phyloP scores from a whole-genome alignment of 35 echinoderm and acorn worm genomes.

The Apostichopus japonicus region DNA sequence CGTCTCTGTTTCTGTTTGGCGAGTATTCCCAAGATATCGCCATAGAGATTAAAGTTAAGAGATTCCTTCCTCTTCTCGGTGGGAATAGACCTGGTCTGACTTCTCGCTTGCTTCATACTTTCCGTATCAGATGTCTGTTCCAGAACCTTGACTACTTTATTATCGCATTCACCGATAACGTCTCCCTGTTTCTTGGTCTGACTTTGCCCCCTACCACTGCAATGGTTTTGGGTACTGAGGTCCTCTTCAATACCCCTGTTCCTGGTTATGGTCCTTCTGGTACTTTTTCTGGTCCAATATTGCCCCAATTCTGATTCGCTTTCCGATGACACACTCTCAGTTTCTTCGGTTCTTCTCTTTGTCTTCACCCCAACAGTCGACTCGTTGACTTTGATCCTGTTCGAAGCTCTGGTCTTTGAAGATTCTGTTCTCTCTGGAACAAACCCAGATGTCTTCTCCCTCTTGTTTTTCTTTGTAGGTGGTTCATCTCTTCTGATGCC shows the following conservation, averaged over 20 bases:
- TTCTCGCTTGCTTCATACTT: constrained; percentile 6
- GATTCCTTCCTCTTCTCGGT: not conserved
- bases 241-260: not conserved
- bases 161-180: not conserved
- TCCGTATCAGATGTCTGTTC: constrained; percentile 39
- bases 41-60: constrained; percentile 21
- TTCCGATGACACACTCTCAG: not conserved
- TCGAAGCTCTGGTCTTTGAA: too few species aligned
- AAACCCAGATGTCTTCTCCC: not conserved
- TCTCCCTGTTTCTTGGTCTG: not conserved
- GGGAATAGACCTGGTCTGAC: not conserved
- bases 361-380: not conserved
- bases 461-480: not conserved
- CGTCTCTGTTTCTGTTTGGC: not conserved
- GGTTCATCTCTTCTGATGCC: not conserved
- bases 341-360: not conserved
- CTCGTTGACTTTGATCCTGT: too few species aligned
- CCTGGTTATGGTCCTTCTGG: not conserved
- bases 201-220: not conserved
- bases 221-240: not conserved
- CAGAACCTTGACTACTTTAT: not conserved
- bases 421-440: not conserved
- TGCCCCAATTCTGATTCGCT: not conserved
- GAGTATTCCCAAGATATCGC: constrained; percentile 28
- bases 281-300: not conserved